Evolutionary conservation across 2,797 vertebrate species (phyloP).

Genomic region (Poeciliopsis turneri): DNA sequence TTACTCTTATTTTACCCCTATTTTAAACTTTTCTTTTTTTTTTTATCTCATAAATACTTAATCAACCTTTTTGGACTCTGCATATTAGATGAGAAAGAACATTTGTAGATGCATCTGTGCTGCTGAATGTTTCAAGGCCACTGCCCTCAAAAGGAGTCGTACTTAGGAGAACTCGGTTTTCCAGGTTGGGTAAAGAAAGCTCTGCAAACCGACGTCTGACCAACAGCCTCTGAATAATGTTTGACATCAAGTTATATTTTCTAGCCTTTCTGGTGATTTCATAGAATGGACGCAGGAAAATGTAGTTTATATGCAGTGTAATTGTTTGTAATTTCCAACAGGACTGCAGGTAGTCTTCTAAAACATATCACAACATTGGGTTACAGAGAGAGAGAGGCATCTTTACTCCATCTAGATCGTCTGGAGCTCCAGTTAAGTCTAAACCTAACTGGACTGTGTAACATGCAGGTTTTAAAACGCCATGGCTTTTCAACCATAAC

Average conservation of each 20-base stretch:
- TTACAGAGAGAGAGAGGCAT: not conserved
- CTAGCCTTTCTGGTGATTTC: not conserved
- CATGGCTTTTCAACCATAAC: not conserved
- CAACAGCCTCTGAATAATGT: not conserved
- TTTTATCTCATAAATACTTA: conserved; percentile 71
- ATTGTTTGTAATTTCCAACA: not conserved
- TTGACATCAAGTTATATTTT: not conserved
- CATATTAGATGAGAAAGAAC: conserved; percentile 65
- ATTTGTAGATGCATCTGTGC: conserved; percentile 43
- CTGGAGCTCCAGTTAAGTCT: not conserved
- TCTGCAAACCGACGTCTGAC: not conserved
- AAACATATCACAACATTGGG: not conserved
- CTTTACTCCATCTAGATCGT: not conserved
- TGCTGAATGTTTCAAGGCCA: conserved; percentile 38
- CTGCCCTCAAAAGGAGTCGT: conserved; percentile 24
- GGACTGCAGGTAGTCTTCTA: not conserved
- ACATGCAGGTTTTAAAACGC: not conserved
- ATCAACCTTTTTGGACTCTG: conserved; percentile 67
- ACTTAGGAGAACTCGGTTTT: conserved; percentile 7
- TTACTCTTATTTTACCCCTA: too few relatives aligned
- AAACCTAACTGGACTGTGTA: not conserved
- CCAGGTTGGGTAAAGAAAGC: conserved; percentile 13
- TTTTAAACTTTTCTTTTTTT: conserved; percentile 29
- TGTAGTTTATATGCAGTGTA: not conserved
- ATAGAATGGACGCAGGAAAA: not conserved